phyloP scores from a whole-genome alignment of 2,888 invertebrate species.

The Drosophila ezoana region DNA sequence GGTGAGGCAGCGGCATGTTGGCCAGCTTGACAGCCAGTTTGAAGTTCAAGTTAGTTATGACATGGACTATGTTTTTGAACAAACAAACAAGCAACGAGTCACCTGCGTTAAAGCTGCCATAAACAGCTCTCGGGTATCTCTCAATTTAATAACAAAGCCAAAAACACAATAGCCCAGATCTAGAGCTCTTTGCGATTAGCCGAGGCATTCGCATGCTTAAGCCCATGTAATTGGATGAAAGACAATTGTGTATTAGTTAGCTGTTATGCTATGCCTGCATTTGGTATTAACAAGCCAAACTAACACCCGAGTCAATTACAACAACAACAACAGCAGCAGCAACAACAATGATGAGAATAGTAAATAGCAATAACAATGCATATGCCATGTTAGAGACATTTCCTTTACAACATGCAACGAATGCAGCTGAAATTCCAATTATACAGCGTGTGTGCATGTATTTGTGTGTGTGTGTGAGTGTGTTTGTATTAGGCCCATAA shows the following conservation, averaged over 20 bases:
- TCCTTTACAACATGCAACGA: conserved; percentile 44
- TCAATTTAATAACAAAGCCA: too few relatives aligned
- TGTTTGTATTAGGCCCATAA: conserved; percentile 55
- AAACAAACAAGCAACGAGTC: too few relatives aligned
- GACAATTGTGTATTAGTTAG: conserved; percentile 6
- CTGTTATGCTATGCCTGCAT: conserved; percentile 10
- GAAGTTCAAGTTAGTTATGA: conserved; percentile 64
- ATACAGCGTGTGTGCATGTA: conserved; percentile 10
- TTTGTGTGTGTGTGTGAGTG: conserved; percentile 20
- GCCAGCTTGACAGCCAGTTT: conserved; percentile 39
- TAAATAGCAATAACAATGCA: conserved; percentile 37
- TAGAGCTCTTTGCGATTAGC: too few relatives aligned
- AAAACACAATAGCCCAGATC: too few relatives aligned
- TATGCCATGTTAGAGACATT: conserved; percentile 42
- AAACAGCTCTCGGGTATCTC: too few relatives aligned
- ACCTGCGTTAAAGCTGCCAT: too few relatives aligned
- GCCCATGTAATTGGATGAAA: conserved; percentile 19
- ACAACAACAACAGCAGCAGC: conserved; percentile 29
- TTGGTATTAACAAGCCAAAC: conserved; percentile 31
- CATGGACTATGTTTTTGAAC: conserved; percentile 15
- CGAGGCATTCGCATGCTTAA: conserved; percentile 4
- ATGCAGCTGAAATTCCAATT: conserved; percentile 44
- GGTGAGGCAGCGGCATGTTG: conserved; percentile 16
- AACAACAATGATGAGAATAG: conserved; percentile 21
- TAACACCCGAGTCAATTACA: conserved; percentile 19